Percentiles rank a stretch among this genome's conserved stretches.
Evolutionary conservation across 64 coral and sea anemone species (phyloP).

Genomic region (Catalaphyllia jardinei): DNA sequence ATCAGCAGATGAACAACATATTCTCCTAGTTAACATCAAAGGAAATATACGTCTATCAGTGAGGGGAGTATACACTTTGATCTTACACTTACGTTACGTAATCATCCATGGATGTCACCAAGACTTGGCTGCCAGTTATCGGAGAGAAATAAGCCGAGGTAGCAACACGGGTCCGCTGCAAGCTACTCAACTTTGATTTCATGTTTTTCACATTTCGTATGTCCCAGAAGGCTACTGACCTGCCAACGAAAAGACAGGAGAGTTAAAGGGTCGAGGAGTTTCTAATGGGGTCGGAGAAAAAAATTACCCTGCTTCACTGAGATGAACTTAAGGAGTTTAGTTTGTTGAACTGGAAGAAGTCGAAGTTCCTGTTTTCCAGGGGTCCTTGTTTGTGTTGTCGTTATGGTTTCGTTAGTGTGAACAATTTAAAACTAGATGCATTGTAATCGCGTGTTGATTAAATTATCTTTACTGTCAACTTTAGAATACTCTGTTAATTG

Average conservation of each 20-base stretch:
- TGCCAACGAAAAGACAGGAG: slow-evolving; percentile 31
- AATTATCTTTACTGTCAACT: background rate
- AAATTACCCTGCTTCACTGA: too few species aligned
- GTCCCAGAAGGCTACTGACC: slow-evolving; percentile 86
- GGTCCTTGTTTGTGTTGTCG: too few species aligned
- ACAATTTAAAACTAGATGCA: background rate
- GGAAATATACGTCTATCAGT: too few species aligned
- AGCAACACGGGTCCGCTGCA: slow-evolving; percentile 57
- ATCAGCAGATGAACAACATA: too few species aligned
- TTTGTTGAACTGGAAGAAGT: too few species aligned
- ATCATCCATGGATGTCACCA: slow-evolving; percentile 79
- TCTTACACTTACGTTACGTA: slow-evolving; percentile 70
- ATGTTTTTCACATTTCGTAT: slow-evolving; percentile 70
- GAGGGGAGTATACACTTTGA: background rate
- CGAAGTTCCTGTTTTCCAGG: too few species aligned
- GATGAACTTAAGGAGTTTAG: too few species aligned
- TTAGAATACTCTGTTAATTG: background rate
- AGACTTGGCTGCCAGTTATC: slow-evolving; percentile 81
- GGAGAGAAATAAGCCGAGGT: slow-evolving; percentile 90
- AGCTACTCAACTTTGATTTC: slow-evolving; percentile 56
- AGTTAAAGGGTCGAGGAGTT: background rate
- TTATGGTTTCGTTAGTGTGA: background rate
- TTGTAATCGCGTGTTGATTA: background rate
- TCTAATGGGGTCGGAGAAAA: too few species aligned
- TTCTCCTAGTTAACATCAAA: too few species aligned